Evolutionary conservation across 2,888 invertebrate genomes (phyloP).

Genomic region (Herminia tarsipennalis): DNA sequence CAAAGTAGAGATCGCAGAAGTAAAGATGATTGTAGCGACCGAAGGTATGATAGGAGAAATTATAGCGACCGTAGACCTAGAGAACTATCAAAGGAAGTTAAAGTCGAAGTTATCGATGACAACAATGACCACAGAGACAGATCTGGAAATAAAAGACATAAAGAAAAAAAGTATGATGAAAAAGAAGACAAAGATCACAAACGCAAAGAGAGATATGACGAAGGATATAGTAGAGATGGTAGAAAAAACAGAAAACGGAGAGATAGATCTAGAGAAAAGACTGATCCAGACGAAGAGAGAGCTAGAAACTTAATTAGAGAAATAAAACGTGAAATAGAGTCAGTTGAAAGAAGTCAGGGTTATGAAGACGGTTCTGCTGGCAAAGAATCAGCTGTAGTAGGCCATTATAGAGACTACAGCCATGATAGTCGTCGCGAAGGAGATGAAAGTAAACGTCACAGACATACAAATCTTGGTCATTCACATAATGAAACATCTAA

Average conservation of each 20-base stretch:
- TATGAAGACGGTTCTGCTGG: neutral
- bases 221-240: neutral
- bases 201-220: neutral
- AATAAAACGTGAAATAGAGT: conserved; percentile 9
- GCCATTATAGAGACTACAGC: neutral
- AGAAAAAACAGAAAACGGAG: neutral
- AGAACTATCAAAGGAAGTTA: neutral
- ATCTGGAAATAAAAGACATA: neutral
- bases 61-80: neutral
- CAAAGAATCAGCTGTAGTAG: neutral
- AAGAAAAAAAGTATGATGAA: neutral
- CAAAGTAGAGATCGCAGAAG: neutral
- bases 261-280: neutral
- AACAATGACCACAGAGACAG: neutral
- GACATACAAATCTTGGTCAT: neutral
- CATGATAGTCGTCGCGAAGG: neutral
- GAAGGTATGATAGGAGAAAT: neutral
- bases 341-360: neutral
- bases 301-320: conserved; percentile 6
- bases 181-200: neutral
- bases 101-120: neutral
- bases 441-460: neutral
- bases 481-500: neutral
- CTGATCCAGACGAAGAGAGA: conserved; percentile 6
- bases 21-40: conserved; percentile 1